Conservation (phyloP, 2,113 vertebrate genomes). For the Colius striatus region DNA sequence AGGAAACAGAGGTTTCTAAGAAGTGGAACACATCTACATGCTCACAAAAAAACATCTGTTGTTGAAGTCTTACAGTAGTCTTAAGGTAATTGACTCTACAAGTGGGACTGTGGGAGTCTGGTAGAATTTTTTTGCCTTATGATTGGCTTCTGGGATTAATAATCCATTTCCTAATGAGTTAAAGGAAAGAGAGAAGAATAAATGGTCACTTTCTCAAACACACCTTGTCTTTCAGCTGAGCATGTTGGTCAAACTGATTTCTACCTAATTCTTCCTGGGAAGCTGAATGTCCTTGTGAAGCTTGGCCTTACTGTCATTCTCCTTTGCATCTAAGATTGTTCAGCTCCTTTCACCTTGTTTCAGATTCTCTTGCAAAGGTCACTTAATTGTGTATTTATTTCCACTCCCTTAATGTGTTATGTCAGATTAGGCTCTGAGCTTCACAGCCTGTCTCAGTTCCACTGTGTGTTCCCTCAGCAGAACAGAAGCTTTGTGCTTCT, state of each 20-base stretch:
- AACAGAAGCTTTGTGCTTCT: not conserved
- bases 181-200: not conserved
- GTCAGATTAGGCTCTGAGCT: not conserved
- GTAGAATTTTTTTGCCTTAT: not conserved
- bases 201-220: not conserved
- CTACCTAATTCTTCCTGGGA: not conserved
- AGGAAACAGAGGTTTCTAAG: not conserved
- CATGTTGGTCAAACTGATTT: not conserved
- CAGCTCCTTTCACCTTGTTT: not conserved
- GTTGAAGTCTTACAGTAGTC: not conserved
- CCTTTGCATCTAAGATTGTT: not conserved
- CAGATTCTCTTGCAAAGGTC: not conserved
- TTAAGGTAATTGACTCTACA: not conserved
- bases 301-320: not conserved
- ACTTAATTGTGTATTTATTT: not conserved
- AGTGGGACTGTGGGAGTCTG: not conserved
- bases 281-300: not conserved
- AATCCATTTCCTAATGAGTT: not conserved
- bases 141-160: not conserved
- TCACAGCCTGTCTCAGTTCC: not conserved
- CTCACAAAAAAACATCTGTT: not conserved
- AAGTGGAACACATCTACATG: not conserved
- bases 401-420: not conserved
- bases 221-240: not conserved
- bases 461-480: not conserved